Percentiles rank a stretch among this genome's conserved stretches.
Evolutionary conservation across 2,888 invertebrate genomes (phyloP).

Genomic region (Catonia carolina): DNA sequence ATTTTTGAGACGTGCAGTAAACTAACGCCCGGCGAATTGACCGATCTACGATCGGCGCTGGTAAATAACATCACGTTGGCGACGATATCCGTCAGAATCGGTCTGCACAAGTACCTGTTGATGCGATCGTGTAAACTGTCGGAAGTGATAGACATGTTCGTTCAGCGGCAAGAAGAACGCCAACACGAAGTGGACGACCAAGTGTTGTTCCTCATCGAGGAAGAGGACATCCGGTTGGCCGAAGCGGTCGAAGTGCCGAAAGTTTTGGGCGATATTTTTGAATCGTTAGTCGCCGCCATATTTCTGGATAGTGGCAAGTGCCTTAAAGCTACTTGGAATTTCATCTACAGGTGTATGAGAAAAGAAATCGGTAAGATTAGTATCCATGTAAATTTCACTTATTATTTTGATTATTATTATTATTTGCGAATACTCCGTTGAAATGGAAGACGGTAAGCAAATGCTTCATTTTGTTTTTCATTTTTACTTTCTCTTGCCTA

Average conservation of each 20-base stretch:
- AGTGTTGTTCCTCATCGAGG: conserved; percentile 54
- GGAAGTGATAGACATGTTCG: conserved; percentile 55
- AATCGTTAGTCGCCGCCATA: conserved; percentile 86
- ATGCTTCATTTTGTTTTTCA: too few species aligned
- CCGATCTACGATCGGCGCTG: conserved; percentile 87
- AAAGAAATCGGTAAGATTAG: conserved; percentile 67
- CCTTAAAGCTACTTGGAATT: conserved; percentile 67
- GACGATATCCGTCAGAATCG: conserved; percentile 75
- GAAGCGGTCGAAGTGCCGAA: conserved; percentile 87
- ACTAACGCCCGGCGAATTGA: conserved; percentile 77
- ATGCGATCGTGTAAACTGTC: conserved; percentile 48
- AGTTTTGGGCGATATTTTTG: conserved; percentile 88
- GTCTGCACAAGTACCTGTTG: conserved; percentile 69
- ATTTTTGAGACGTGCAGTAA: conserved; percentile 68
- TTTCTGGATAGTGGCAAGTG: conserved; percentile 75
- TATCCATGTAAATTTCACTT: too few species aligned
- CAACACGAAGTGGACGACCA: conserved; percentile 57
- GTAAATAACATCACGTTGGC: conserved; percentile 97
- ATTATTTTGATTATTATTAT: conserved; percentile 15
- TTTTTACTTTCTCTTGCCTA: too few species aligned
- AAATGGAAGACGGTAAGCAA: too few species aligned
- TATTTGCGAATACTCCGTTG: too few species aligned
- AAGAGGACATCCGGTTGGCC: conserved; percentile 55
- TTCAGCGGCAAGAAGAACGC: conserved; percentile 54
- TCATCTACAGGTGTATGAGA: conserved; percentile 75